Conservation (phyloP, 2,888 invertebrate species). For the Rhagonycha lutea region DNA sequence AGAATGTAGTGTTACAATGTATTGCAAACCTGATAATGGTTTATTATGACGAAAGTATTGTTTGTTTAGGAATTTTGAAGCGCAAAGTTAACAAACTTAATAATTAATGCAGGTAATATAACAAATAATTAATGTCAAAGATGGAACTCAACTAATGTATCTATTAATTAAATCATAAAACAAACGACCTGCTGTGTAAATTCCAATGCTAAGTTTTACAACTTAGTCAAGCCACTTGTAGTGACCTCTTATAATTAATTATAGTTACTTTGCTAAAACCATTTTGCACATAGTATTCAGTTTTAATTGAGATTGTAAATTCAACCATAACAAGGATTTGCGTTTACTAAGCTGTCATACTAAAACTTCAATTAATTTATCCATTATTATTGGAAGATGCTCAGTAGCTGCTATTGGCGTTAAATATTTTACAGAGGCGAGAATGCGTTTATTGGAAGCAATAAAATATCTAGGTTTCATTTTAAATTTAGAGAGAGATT, state of each 20-base stretch:
- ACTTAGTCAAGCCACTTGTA: conserved; percentile 19
- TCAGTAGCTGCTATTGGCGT: not conserved
- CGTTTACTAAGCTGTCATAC: conserved; percentile 34
- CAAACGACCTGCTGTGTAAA: not conserved
- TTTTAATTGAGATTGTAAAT: conserved; percentile 42
- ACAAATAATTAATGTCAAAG: conserved; percentile 2
- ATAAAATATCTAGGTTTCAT: not conserved
- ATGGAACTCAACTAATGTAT: not conserved
- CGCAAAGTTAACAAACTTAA: not conserved
- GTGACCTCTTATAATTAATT: conserved; percentile 30
- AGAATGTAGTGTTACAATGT: no score
- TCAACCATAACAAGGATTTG: conserved; percentile 37
- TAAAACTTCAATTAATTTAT: conserved; percentile 19
- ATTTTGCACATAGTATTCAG: conserved; percentile 33
- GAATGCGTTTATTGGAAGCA: not conserved
- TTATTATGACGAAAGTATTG: not conserved
- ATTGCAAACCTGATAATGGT: not conserved
- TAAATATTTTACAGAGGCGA: not conserved
- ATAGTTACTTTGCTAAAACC: conserved; percentile 25
- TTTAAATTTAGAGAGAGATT: not conserved
- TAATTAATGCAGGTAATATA: not conserved
- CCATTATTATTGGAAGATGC: conserved; percentile 10
- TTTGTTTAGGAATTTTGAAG: not conserved
- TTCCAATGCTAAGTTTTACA: conserved; percentile 7
- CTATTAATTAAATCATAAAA: not conserved